Base-by-base conservation (phyloP, 2,113 vertebrate genomes). In the Phoenicopterus ruber region DNA sequence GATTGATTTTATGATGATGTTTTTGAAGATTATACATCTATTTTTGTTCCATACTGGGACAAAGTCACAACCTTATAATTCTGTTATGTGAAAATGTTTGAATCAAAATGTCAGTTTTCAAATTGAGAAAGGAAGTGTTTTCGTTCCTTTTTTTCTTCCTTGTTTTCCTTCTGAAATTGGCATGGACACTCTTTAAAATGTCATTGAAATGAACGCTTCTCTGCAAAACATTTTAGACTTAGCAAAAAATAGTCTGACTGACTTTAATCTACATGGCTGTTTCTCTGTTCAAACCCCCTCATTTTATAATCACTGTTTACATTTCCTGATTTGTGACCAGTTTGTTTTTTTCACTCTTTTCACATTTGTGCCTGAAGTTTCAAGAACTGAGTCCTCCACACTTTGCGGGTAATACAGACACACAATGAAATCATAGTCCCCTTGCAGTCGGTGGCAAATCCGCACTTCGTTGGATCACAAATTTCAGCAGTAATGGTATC, bases 61-160 rank as follows among this genome's bases (percentile, higher is more conserved):
- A 82, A 90, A 95, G 67, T 69, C 86, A 80, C 32, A 73, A 47
- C 17, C 17, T 90, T 81, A 40, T 90, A 71, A 93, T 93, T 82
- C 42, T 70, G 16, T 91, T 95, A 62, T 6, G 19, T 93, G 84
- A 78, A 95, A 93, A 77, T 85, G 24, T 91, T 94, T 82, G 81
- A 84, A 88, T 69, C 58, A 91, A 88, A 95, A 86, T 63, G 49
- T 85, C 91, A 89, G 54, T 94, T 91, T 95, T 87, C 49, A 82
- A 49, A 82, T 4, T 36, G 84, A 79, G 70, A 91, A 85, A 54
- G 49, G 57, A 70, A 94, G 22, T 46, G 26, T 65, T 96, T 89
- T 76, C 49, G 85, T 84, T 79, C 26, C 49, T 61, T 84, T 90
- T 88, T 59, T 24, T 81, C 29, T 81, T 88, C 47, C 38, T 44